Conservation (phyloP, 2,888 invertebrate species). For the Selenia dentaria region DNA sequence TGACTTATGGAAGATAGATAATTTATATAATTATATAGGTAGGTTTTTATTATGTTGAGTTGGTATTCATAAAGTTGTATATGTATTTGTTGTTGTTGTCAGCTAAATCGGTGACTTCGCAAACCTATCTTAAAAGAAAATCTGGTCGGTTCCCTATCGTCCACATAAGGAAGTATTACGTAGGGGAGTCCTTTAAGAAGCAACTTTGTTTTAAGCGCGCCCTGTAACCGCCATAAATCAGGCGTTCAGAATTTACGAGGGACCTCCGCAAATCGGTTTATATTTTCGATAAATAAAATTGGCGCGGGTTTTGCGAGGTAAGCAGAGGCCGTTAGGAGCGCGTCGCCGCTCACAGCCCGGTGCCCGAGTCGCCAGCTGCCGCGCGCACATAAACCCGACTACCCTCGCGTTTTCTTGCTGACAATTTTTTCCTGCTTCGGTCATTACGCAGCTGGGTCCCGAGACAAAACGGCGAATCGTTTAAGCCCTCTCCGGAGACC, state of each 20-base stretch:
- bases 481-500: conserved; percentile 84
- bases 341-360: conserved; percentile 54
- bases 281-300: conserved; percentile 85
- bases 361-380: conserved; percentile 63
- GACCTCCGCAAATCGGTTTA: conserved; percentile 83
- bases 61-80: no score
- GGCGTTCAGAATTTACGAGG: conserved; percentile 79
- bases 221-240: conserved; percentile 82
- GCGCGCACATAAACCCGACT: conserved; percentile 82
- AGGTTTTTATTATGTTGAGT: no score
- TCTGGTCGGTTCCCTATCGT: conserved; percentile 36
- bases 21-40: no score
- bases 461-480: conserved; percentile 85
- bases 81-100: no score
- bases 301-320: conserved; percentile 84
- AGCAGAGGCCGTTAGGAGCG: conserved; percentile 82
- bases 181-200: conserved; percentile 70
- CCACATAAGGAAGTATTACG: conserved; percentile 49
- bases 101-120: conserved; percentile 27
- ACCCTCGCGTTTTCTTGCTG: conserved; percentile 84
- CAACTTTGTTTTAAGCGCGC: conserved; percentile 77
- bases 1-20: no score
- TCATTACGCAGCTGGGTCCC: conserved; percentile 84
- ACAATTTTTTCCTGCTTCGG: conserved; percentile 84
- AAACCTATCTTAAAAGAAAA: conserved; percentile 33